Evolutionary conservation across 2,113 vertebrate species (phyloP), one percentile per base, ranked within the genome.

Genomic region (Sylvilagus bachmani): DNA sequence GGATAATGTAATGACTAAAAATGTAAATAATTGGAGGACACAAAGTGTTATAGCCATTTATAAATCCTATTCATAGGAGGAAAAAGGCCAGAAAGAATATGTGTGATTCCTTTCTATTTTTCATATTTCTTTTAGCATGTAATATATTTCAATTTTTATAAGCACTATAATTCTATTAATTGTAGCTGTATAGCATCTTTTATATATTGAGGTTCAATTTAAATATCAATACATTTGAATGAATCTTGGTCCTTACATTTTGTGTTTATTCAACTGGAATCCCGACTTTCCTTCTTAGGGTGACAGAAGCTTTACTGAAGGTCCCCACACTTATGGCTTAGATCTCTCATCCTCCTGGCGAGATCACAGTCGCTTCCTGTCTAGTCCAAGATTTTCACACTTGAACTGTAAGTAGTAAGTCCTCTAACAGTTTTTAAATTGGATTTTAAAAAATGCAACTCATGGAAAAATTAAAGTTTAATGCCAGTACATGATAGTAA

Each of bases 381-480:
- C 98, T 94, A 98, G 98, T 97, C 98, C 99, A 19, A 93, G 95
- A 75, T 98, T 97, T 92, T 98, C 98, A 73, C 98, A 98, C 96
- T 92, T 98, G 29, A 96, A 95, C 70, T 98, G 99, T 99, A 98
- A 99, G 99, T 99, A 98, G 97, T 93, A 25, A 95, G 82, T 92
- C 53, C 31, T 69, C 6, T 70, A 84, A 53, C 22, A 44, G 33
- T 92, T 91, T 95, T 86, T 61, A 95, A 95, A 90, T 86, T 96
- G 49, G 49, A 91, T 84, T 94, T 93, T 55, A 92, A 36, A 91
- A 95, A 92, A 83, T 53, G 19, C 38, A 93, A 77, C 11, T 77
- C 91, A 81, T 92, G 71, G 78, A 38, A 92, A 95, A 78, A 85
- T 73, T 81, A 85, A 96, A 91, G 38, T 74, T 53, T 75, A 88